Evolutionary conservation across 2,888 invertebrate species (phyloP), one percentile per base, ranked within the genome.

Genomic region (Heteromurus nitidus): DNA sequence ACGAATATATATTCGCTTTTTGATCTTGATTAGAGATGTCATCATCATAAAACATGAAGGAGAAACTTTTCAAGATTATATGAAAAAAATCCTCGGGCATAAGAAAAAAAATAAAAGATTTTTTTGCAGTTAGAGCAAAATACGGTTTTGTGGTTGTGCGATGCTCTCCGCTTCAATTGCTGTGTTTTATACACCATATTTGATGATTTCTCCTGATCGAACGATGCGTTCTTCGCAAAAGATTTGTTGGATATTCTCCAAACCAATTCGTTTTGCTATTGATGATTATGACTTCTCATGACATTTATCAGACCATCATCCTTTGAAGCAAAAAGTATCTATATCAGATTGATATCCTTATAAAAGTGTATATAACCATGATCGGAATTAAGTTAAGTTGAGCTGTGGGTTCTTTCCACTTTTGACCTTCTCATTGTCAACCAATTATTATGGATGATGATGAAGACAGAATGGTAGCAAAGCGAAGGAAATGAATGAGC

Each of bases 1-100:
- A 50, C n/a, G 42, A 1, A 42, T 18, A 60, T 60, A 36, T 44
- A 42, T 53, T 72, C 53, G 20, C 60, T 16, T 44, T n/a, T 16
- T 67, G 67, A 75, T 75, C 67, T 75, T 75, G 75, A 75, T 75
- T 67, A 58, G 75, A 75, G 65, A 75, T 75, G 75, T 67, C 75
- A 74, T 74, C 65, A 67, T 75, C 55, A 67, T 67, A 75, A 75
- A 75, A 75, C 42, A 50, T 53, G 28, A 65, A 36, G n/a, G n/a
- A 22, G n/a, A 62, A 13, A n/a, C 13, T 50, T 3, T 50, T 50
- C 13, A 18, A 18, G 50, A 11, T 5, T 5, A 62, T 26, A 58
- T 18, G 58, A 13, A 28, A 58, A 28, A 18, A 26, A 7, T 16
- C 16, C 20, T 20, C 20, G 50, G 9, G 18, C 20, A 20, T n/a